Conservation (phyloP, 2,888 invertebrate genomes). For the Ethmia dodecea region DNA sequence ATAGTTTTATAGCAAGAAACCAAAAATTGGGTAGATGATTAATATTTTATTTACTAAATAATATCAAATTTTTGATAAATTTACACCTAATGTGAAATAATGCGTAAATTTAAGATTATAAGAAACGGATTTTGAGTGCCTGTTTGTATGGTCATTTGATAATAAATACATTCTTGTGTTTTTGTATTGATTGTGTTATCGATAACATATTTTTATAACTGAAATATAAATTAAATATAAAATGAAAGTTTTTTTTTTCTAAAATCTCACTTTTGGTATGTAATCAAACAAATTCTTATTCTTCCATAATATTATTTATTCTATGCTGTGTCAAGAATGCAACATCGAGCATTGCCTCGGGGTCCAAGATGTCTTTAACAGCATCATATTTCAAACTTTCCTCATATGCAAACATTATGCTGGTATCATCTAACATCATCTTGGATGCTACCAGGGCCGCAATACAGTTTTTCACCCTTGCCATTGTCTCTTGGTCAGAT, state of each 20-base stretch:
- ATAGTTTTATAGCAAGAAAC: too few relatives aligned
- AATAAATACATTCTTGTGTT: too few relatives aligned
- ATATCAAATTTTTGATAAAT: too few relatives aligned
- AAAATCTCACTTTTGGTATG: background rate
- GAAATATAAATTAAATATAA: too few relatives aligned
- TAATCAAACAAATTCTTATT: conserved; percentile 29
- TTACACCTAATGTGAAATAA: too few relatives aligned
- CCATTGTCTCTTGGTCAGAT: conserved; percentile 90
- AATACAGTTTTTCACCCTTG: conserved; percentile 93
- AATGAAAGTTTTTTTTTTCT: too few relatives aligned
- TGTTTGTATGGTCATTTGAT: too few relatives aligned
- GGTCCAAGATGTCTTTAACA: conserved; percentile 86
- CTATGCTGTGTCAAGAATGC: conserved; percentile 88
- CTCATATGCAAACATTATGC: conserved; percentile 93
- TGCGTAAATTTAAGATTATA: too few relatives aligned
- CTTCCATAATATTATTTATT: conserved; percentile 66
- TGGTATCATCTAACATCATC: conserved; percentile 94
- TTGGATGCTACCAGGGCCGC: conserved; percentile 90
- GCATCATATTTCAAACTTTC: conserved; percentile 88
- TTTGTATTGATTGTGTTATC: too few relatives aligned
- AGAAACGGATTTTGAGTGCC: too few relatives aligned
- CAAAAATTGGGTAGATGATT: too few relatives aligned
- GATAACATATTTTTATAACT: background rate
- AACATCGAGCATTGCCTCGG: conserved; percentile 91
- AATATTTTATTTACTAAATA: too few relatives aligned